Percentiles rank a stretch among this genome's conserved stretches.
Evolutionary conservation across 2,113 vertebrate genomes (phyloP).

Genomic region (Grantiella picta): DNA sequence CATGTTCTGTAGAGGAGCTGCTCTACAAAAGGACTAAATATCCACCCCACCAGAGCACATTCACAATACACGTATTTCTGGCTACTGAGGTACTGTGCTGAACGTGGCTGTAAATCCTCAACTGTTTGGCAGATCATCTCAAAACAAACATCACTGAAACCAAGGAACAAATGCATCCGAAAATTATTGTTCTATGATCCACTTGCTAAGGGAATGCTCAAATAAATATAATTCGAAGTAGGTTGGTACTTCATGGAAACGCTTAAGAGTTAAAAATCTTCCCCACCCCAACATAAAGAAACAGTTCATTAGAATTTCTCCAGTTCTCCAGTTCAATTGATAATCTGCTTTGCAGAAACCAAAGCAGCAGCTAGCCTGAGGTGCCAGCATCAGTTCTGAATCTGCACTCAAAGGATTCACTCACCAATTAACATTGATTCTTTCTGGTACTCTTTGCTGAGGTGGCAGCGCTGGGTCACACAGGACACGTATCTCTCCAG

Average conservation of each 20-base stretch:
- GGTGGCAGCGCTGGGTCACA: slow-evolving; percentile 89
- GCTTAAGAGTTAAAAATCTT: neutral
- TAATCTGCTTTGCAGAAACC: neutral
- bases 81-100: neutral
- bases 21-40: slow-evolving; percentile 10
- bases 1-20: neutral
- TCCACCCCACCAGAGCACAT: neutral
- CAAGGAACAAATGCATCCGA: neutral
- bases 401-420: slow-evolving; percentile 37
- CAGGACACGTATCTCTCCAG: slow-evolving; percentile 93
- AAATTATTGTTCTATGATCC: neutral
- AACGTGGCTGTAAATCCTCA: slow-evolving; percentile 30
- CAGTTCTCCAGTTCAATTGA: neutral
- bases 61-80: neutral
- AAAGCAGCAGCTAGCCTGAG: slow-evolving; percentile 3
- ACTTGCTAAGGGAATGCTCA: neutral
- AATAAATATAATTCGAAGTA: neutral
- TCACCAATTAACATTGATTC: slow-evolving; percentile 85
- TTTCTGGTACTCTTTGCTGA: slow-evolving; percentile 83
- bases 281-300: neutral
- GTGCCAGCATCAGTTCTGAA: neutral
- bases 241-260: neutral
- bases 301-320: neutral
- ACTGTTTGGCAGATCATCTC: slow-evolving; percentile 13
- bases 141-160: slow-evolving; percentile 9